A percentile compares a stretch with the other conserved stretches of the same genome.
Conservation (phyloP, 2,113 vertebrate species). For the Pollimyrus isidori region DNA sequence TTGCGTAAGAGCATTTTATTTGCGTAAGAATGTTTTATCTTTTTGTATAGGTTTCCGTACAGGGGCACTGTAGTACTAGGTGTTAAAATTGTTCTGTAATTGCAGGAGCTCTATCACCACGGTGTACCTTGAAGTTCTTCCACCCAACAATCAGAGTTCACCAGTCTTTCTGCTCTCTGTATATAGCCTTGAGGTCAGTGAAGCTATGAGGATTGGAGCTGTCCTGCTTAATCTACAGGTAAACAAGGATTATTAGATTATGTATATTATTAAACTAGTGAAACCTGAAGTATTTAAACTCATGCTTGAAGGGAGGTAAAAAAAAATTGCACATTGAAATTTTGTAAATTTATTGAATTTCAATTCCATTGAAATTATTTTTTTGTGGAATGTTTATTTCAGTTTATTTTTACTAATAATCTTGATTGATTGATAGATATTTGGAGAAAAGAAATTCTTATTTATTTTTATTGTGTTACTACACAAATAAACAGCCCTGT, state of each 20-base stretch:
- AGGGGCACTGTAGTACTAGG: too few species aligned
- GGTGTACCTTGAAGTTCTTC: conserved; percentile 92
- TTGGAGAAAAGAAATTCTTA: background rate
- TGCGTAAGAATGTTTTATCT: too few species aligned
- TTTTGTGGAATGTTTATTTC: too few species aligned
- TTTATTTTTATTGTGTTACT: background rate
- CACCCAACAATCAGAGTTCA: conserved; percentile 96
- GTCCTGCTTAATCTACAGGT: conserved; percentile 88
- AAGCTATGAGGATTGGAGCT: conserved; percentile 87
- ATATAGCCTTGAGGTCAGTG: conserved; percentile 89
- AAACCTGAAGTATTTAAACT: background rate
- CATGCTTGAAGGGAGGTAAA: background rate
- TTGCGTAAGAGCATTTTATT: too few species aligned
- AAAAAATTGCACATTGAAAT: background rate
- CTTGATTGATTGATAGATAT: too few species aligned
- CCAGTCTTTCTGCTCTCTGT: conserved; percentile 79
- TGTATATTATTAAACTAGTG: background rate
- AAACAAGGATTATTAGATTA: conserved; percentile 18
- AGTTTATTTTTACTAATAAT: too few species aligned
- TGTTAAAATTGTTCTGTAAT: conserved; percentile 2
- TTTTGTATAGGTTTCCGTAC: too few species aligned
- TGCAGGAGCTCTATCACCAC: conserved; percentile 90
- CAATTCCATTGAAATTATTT: too few species aligned
- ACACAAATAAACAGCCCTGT: background rate
- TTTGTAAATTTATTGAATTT: too few species aligned